phyloP scores from a whole-genome alignment of 2,113 vertebrate genomes.

The Talpa occidentalis region DNA sequence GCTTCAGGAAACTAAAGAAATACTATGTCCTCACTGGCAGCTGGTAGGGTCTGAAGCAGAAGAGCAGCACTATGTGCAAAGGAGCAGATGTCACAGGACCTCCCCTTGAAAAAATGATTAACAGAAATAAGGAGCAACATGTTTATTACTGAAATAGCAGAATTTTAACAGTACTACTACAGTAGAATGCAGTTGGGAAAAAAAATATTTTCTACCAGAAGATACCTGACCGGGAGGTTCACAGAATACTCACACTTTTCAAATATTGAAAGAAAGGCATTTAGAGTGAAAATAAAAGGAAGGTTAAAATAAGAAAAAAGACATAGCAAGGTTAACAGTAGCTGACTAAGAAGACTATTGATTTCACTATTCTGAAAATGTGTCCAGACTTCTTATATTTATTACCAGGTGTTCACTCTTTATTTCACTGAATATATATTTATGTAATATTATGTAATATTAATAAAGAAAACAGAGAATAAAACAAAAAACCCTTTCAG shows the following conservation, averaged over 20 bases:
- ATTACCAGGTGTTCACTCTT: not conserved
- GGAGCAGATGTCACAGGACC: not conserved
- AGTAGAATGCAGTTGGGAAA: not conserved
- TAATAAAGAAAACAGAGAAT: constrained; percentile 5
- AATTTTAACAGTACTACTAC: not conserved
- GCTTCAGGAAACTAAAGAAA: not conserved
- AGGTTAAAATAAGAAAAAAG: not conserved
- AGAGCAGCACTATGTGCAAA: not conserved
- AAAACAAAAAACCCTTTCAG: not conserved
- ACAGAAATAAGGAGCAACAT: not conserved
- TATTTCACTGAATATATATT: constrained; percentile 43
- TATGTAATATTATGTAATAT: constrained; percentile 1
- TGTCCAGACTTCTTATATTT: not conserved
- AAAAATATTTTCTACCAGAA: not conserved
- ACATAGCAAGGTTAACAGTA: not conserved
- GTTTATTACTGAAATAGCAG: not conserved
- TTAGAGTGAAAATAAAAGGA: not conserved
- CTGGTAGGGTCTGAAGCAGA: not conserved
- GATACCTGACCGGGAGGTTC: not conserved
- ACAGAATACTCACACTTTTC: constrained; percentile 16
- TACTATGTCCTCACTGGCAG: not conserved
- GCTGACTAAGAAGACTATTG: not conserved
- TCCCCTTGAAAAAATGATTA: not conserved
- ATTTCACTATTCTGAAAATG: not conserved
- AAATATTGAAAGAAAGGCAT: not conserved